Percentiles rank a stretch among this genome's conserved stretches.
These are phyloP conservation scores for Chaetogeoica ovagalla DNA, from an alignment of 2,888 invertebrate species.

Conservation along the genomic window DNA sequence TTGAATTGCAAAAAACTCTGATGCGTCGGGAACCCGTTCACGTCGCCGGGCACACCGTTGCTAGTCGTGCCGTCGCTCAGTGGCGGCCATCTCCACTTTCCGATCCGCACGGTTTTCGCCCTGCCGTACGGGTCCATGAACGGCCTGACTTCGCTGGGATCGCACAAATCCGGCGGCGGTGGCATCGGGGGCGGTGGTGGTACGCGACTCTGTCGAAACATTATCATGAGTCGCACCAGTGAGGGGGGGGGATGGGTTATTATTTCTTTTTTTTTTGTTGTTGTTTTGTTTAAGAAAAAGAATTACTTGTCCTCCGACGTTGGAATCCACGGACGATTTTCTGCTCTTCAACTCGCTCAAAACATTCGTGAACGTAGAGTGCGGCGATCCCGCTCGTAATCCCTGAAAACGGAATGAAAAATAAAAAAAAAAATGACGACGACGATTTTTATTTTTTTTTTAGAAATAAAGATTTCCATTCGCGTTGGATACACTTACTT, in stretches of 20 bases:
- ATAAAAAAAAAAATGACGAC: too few relatives aligned
- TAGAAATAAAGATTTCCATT: too few relatives aligned
- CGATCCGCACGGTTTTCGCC: constrained; percentile 92
- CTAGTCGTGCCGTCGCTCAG: constrained; percentile 71
- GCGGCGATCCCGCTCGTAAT: constrained; percentile 60
- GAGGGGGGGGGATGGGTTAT: too few relatives aligned
- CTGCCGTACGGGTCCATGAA: constrained; percentile 89
- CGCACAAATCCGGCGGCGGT: constrained; percentile 77
- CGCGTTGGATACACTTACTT: constrained; percentile 52
- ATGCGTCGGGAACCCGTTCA: constrained; percentile 54
- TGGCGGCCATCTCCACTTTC: constrained; percentile 96
- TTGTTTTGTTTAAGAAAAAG: not conserved
- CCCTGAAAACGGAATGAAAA: constrained; percentile 59
- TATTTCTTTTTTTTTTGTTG: too few relatives aligned
- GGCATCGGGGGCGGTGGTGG: constrained; percentile 86
- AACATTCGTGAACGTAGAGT: constrained; percentile 63
- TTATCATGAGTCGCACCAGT: too few relatives aligned
- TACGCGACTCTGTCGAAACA: not conserved
- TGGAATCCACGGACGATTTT: constrained; percentile 61
- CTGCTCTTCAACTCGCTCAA: constrained; percentile 63
- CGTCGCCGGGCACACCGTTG: constrained; percentile 64
- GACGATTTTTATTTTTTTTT: not conserved
- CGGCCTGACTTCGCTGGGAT: constrained; percentile 78
- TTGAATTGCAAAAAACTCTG: constrained; percentile 80
- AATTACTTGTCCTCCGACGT: constrained; percentile 56